Evolutionary conservation across 2,888 invertebrate species (phyloP), one percentile per base, ranked within the genome.

Genomic region (Trypoxylon attenuatum): DNA sequence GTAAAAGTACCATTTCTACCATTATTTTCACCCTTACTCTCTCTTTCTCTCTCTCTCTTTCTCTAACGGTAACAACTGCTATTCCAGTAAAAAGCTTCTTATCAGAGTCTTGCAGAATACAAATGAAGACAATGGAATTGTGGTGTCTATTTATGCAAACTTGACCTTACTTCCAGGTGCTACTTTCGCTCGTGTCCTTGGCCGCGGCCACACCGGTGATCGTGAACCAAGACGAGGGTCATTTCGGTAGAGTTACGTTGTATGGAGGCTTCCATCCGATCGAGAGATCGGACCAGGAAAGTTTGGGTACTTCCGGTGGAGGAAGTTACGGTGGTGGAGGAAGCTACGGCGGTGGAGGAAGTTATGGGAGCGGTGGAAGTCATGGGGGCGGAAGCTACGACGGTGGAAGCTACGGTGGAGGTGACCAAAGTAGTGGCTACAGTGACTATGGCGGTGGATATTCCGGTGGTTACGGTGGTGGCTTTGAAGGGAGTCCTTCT

Each of bases 221-320:
- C 22, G 77, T 86, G 16, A 63, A 79, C 21, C 76, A 80, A 27
- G 75, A 72, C 29, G 69, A 69, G 2, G 68, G 73, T 1, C 76
- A 78, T 10, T n/a, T n/a, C n/a, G n/a, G n/a, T n/a, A 71, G 77
- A 43, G 65, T 69, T 19, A 50, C 79, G 51, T 22, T 78, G 8
- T 66, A 71, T n/a, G 56, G 58, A 1, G 58, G 58, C 5, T 57
- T 67, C 8, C 60, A 57, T 8, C 74, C 78, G 15, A 61, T 82
- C 39, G 82, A 82, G 29, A 77, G 86, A 57, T 83, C 85, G 33
- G 86, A 86, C 43, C 84, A 84, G 10, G 80, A 80, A 15, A 57
- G 57, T 13, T 38, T 62, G 0, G 83, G 86, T 10, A 83, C 78
- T 50, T 76, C 87, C 60, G 79, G 47, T 4, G 60, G 62, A 0